phyloP scores from a whole-genome alignment of 2,797 vertebrate genomes.

The Tachyglossus aculeatus region DNA sequence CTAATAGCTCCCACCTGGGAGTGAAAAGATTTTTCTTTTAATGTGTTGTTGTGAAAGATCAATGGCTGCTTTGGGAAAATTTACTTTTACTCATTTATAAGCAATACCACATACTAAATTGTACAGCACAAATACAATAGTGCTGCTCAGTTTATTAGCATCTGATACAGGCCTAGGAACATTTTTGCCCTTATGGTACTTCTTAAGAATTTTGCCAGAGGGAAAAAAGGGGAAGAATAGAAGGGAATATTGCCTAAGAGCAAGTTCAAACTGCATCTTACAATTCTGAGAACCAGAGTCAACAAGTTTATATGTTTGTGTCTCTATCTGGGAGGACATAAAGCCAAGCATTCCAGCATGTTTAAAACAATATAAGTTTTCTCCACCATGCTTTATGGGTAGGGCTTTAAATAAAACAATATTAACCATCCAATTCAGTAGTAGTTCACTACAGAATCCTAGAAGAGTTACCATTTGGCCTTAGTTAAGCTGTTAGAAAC shows the following conservation, averaged over 20 bases:
- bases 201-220: conserved; percentile 1
- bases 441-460: background rate
- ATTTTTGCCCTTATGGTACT: background rate
- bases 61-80: background rate
- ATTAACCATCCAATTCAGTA: too few species aligned
- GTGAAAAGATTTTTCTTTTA: background rate
- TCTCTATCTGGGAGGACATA: background rate
- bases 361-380: conserved; percentile 15
- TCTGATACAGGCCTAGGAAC: background rate
- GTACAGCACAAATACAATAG: rapidly evolving
- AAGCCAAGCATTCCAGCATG: background rate
- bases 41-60: background rate
- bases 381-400: too few species aligned
- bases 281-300: background rate
- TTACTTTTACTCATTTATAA: background rate
- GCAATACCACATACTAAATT: background rate
- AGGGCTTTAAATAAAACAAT: too few species aligned
- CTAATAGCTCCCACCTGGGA: background rate
- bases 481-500: conserved; percentile 1
- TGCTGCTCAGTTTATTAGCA: background rate
- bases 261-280: background rate
- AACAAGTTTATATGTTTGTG: background rate
- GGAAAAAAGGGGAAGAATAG: background rate
- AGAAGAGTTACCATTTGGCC: background rate
- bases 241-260: conserved; percentile 2